Base-by-base conservation (phyloP, 2,113 vertebrate species). In the Aepyceros melampus region DNA sequence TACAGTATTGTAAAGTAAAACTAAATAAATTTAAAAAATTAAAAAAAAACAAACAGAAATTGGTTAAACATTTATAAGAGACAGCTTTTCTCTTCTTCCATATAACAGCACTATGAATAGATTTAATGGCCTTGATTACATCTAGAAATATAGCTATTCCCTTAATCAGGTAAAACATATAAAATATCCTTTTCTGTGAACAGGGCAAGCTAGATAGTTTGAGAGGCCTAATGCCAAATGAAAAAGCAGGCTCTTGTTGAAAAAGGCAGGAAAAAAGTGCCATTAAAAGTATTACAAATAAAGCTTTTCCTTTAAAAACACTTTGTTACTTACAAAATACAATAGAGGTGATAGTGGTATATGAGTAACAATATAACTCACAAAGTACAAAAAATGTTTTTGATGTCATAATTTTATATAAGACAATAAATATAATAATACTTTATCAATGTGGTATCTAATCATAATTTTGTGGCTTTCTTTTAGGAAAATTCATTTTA, bases 391-490 rank as follows among this genome's bases (percentile, higher is more conserved):
- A 94, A 89, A 53, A 21, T n/a, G 25, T 29, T 82, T 89, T 88
- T 79, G 25, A 23, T 86, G 17, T 51, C 67, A 71, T 71, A 60
- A 88, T 89, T 94, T 64, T 76, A 90, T 88, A 29, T 33, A 55
- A 49, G 67, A 67, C 3, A 67, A 40, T 85, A 81, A 53, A 29
- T 91, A 64, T 12, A 71, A 33, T 60, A 91, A 19, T 47, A 21
- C 4, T 64, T 78, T 94, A 94, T 94, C 76, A 74, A 74, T 95
- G 3, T 82, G 43, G 19, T 82, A 79, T 89, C 36, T 94, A 84
- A n/a, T 91, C 17, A n/a, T 92, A 74, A 71, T 94, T 94, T 79
- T 79, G n/a, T 95, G 90, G 25, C 58, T 97, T 87, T n/a, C 27
- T 89, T 96, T 92, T 53, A 43, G 56, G 76, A 3, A 67, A 67